Base-by-base conservation (phyloP, 2,797 vertebrate species). In the Syngnathus acus region DNA sequence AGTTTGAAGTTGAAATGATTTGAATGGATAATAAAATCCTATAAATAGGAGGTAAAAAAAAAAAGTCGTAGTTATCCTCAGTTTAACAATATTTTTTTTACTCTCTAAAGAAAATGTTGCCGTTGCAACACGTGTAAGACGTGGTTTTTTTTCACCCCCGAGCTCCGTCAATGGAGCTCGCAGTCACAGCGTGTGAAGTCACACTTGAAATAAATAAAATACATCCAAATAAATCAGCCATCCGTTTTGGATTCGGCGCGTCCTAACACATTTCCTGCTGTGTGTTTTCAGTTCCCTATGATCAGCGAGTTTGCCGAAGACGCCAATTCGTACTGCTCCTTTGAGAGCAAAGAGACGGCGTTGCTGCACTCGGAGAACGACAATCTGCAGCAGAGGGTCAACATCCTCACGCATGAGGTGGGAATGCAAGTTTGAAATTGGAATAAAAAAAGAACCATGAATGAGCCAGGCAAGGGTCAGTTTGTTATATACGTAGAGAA, bases 291-390 rank as follows among this genome's bases (percentile, higher is more conserved):
- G 96, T 97, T 95, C 82, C 96, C 96, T 0, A 91, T 97, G 91
- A 95, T 98, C 86, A 92, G 86, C 1, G 95, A 97, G 81, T 97
- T 97, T 14, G 94, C 93, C 1, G 95, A 98, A 74, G 94, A 98
- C 75, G 92, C 89, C 0, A 92, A 94, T 86, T 98, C 95, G 69
- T 95, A 95, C 76, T 91, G 95, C 76, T 90, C 94, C 69, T 98
- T 97, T 10, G 95, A 96, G 86, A 91, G 92, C 87, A 95, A 96
- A 76, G 96, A 97, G 80, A 92, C 93, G 9, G 94, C 92, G 39
- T 87, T 98, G 87, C 91, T 98, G 82, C 94, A 96, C 82, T 95
- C 94, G 0, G 96, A 98, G 84, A 95, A 96, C n/a, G 92, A 91
- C 32, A 94, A 89, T 78, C 91, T 98, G 81, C 94, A 97, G 88